Percentiles rank a stretch among this genome's conserved stretches.
phyloP scores from a whole-genome alignment of 1,140 invertebrate species.

The Brachionus manjavacas region DNA sequence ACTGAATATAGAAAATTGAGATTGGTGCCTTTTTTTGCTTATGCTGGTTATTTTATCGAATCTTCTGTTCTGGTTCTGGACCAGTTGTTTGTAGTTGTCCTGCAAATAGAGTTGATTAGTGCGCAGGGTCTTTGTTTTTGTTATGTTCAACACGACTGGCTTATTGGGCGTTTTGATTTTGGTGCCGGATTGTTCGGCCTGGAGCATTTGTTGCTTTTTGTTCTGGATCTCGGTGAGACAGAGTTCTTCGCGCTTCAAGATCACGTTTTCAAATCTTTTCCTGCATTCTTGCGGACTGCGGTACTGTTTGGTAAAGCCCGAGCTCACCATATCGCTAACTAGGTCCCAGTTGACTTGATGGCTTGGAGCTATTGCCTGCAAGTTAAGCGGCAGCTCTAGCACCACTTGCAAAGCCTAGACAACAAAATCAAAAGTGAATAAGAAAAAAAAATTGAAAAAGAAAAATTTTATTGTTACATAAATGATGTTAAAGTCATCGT shows the following conservation, averaged over 20 bases:
- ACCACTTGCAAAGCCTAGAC: constrained; percentile 71
- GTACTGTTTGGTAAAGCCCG: constrained; percentile 67
- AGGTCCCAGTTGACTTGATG: constrained; percentile 91
- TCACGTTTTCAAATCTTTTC: constrained; percentile 69
- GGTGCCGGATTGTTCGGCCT: constrained; percentile 47
- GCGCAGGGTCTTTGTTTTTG: constrained; percentile 61
- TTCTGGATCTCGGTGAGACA: constrained; percentile 40
- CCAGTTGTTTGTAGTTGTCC: constrained; percentile 63
- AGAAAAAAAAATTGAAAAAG: neutral
- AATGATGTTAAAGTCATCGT: constrained; percentile 56
- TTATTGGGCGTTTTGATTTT: constrained; percentile 58
- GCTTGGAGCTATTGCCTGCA: constrained; percentile 71
- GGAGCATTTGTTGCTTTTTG: constrained; percentile 63
- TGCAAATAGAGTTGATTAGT: constrained; percentile 74
- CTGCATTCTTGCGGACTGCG: constrained; percentile 82
- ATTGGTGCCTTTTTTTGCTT: neutral
- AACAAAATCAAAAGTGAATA: no score
- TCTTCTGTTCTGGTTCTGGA: neutral
- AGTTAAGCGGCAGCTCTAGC: constrained; percentile 74
- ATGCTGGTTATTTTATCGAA: constrained; percentile 17
- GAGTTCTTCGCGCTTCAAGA: constrained; percentile 77
- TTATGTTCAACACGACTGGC: constrained; percentile 9
- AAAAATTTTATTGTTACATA: neutral
- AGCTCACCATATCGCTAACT: constrained; percentile 81
- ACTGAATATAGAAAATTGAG: neutral